phyloP scores from a whole-genome alignment of 2,888 invertebrate species.

The Cepaea hortensis region DNA sequence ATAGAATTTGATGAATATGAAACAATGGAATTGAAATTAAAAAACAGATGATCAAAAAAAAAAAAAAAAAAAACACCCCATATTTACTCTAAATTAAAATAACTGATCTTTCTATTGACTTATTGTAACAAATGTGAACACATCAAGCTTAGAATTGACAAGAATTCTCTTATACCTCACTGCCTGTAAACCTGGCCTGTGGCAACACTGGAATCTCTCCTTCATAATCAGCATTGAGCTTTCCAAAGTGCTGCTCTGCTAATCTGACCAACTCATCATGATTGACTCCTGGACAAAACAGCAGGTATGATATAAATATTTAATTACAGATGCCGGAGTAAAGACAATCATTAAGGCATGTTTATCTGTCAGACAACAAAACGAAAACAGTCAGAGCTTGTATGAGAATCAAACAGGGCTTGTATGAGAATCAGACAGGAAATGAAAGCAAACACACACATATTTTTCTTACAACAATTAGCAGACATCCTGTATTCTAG shows the following conservation, averaged over 20 bases:
- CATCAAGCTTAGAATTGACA: background rate
- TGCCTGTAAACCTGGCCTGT: slow-evolving; percentile 91
- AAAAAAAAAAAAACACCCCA: background rate
- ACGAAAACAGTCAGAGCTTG: no score
- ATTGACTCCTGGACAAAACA: slow-evolving; percentile 84
- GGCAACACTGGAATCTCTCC: slow-evolving; percentile 82
- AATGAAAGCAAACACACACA: no score
- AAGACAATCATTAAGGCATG: no score
- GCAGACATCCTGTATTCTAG: no score
- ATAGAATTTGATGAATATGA: no score
- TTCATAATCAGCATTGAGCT: slow-evolving; percentile 69
- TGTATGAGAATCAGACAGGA: no score
- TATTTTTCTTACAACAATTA: no score
- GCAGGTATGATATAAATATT: background rate
- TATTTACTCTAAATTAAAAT: no score
- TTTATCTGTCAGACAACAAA: no score
- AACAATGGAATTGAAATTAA: no score
- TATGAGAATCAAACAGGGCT: no score
- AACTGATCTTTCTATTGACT: background rate
- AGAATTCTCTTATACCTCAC: slow-evolving; percentile 66
- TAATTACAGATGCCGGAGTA: background rate
- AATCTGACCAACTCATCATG: slow-evolving; percentile 90
- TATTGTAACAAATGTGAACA: background rate
- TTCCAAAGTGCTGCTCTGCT: slow-evolving; percentile 86
- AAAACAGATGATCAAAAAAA: background rate